phyloP scores from a whole-genome alignment of 2,888 invertebrate genomes.

The Willowsia nigromaculata region DNA sequence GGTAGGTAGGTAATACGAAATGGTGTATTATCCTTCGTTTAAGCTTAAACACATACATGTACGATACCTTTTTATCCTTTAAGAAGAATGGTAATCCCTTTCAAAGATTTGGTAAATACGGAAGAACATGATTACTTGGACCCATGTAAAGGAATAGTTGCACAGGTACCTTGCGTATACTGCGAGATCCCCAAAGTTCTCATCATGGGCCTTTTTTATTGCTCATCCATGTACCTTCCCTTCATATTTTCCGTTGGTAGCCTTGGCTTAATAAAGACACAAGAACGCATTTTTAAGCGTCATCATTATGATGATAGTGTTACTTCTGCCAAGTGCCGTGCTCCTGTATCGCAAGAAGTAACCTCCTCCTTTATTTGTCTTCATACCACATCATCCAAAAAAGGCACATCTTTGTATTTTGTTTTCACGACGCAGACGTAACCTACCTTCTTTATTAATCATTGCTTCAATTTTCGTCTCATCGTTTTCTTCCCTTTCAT shows the following conservation, averaged over 20 bases:
- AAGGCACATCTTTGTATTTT: not conserved
- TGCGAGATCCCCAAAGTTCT: not conserved
- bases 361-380: conserved; percentile 11
- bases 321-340: conserved; percentile 10
- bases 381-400: not conserved
- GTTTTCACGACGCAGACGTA: not conserved
- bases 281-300: not conserved
- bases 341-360: not conserved
- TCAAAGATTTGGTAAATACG: not conserved
- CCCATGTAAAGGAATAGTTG: too few species aligned
- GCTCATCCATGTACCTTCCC: not conserved
- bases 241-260: not conserved
- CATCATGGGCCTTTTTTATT: not conserved
- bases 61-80: not conserved
- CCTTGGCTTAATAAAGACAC: not conserved
- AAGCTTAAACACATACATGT: not conserved
- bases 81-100: not conserved
- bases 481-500: conserved; percentile 2
- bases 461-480: conserved; percentile 54
- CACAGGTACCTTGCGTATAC: too few species aligned
- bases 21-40: not conserved
- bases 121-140: not conserved
- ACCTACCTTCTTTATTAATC: conserved; percentile 25
- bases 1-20: not conserved
- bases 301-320: not conserved